These are phyloP conservation scores for Tyto alba DNA, from an alignment of 2,113 vertebrate species.

Conservation along the genomic window DNA sequence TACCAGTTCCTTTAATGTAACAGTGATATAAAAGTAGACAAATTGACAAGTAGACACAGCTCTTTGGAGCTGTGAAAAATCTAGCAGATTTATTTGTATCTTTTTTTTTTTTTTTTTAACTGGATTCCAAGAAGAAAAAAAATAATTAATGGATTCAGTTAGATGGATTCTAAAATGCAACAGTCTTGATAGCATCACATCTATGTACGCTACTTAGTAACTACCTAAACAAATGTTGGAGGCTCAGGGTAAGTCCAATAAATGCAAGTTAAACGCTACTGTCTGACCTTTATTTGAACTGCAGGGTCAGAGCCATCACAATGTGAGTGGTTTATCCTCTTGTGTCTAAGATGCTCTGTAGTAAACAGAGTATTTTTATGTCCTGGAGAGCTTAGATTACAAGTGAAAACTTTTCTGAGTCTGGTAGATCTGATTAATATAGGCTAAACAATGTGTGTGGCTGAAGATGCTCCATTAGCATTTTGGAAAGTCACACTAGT, in stretches of 20 bases:
- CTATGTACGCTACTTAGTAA: not conserved
- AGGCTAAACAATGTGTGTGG: not conserved
- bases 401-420: not conserved
- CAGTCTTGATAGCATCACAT: not conserved
- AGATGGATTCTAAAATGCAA: not conserved
- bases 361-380: not conserved
- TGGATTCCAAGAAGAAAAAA: not conserved
- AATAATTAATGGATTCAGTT: not conserved
- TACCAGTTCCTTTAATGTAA: not conserved
- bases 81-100: not conserved
- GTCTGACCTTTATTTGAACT: constrained; percentile 1
- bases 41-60: not conserved
- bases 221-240: not conserved
- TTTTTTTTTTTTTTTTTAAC: not conserved
- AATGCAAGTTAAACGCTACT: not conserved
- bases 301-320: not conserved
- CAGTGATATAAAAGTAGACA: not conserved
- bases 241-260: not conserved
- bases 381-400: not conserved
- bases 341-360: not conserved
- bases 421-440: not conserved
- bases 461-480: not conserved
- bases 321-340: not conserved
- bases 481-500: not conserved
- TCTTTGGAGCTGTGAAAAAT: not conserved